Evolutionary conservation across 1,140 invertebrate species (phyloP).

Genomic region (Bacillus rossius): DNA sequence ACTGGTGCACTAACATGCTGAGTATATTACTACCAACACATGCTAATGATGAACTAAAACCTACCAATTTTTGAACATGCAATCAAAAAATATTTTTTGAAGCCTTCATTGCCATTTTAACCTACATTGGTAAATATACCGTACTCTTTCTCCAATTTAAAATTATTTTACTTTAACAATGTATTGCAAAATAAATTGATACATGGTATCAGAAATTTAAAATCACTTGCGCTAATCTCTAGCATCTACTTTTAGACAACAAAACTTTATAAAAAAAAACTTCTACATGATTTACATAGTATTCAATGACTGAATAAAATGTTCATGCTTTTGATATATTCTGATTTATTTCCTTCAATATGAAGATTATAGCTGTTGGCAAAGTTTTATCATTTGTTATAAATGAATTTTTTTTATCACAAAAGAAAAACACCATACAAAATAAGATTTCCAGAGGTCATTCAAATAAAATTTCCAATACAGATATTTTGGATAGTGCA

Average conservation of each 20-base stretch:
- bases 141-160: background rate
- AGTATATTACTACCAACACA: background rate
- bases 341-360: slow-evolving; percentile 5
- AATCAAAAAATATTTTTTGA: slow-evolving; percentile 8
- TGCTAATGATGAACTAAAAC: slow-evolving; percentile 1
- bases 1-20: too few species aligned
- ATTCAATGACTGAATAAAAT: too few species aligned
- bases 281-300: background rate
- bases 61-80: background rate
- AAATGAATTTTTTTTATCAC: slow-evolving; percentile 1
- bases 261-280: slow-evolving; percentile 1
- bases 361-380: slow-evolving; percentile 9
- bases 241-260: background rate
- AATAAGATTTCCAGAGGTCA: too few species aligned
- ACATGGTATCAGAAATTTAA: slow-evolving; percentile 10
- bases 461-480: too few species aligned
- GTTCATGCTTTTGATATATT: too few species aligned
- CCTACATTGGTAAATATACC: background rate
- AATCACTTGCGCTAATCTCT: background rate
- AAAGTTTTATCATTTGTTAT: slow-evolving; percentile 1
- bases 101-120: background rate
- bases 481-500: too few species aligned
- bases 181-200: slow-evolving; percentile 6
- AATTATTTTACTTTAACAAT: background rate
- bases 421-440: too few species aligned